Evolutionary conservation across 1,140 invertebrate species (phyloP).

Genomic region (Harlomillsia oculata): DNA sequence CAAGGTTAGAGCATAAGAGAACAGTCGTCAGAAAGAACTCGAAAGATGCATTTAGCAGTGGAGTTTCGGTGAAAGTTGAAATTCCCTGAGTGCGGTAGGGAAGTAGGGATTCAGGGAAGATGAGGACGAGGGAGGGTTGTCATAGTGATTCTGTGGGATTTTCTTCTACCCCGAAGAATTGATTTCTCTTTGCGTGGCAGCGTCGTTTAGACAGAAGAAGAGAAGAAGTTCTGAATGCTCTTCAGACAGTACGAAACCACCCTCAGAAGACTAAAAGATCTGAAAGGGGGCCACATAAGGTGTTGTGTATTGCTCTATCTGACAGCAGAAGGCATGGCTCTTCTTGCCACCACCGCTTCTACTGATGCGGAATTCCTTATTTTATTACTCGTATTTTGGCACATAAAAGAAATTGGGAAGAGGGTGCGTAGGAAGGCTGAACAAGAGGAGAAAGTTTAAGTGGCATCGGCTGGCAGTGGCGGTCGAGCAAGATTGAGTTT

Average conservation of each 20-base stretch:
- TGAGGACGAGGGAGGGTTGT: slow-evolving; percentile 11
- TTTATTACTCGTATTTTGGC: slow-evolving; percentile 36
- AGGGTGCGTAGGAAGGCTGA: too few relatives aligned
- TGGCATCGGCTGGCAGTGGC: background rate
- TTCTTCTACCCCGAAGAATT: slow-evolving; percentile 32
- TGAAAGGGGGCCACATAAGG: too few relatives aligned
- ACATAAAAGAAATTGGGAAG: slow-evolving; percentile 35
- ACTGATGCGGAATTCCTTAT: slow-evolving; percentile 35
- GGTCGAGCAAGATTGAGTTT: slow-evolving; percentile 6
- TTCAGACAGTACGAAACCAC: too few relatives aligned
- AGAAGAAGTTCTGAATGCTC: too few relatives aligned
- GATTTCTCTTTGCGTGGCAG: slow-evolving; percentile 23
- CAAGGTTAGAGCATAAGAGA: too few relatives aligned
- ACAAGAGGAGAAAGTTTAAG: too few relatives aligned
- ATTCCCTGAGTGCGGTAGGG: slow-evolving; percentile 8
- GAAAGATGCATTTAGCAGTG: too few relatives aligned
- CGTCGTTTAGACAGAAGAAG: slow-evolving; percentile 8
- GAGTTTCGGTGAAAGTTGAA: background rate
- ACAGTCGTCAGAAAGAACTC: background rate
- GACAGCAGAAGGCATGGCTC: too few relatives aligned
- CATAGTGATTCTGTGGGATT: slow-evolving; percentile 32
- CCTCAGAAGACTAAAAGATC: too few relatives aligned
- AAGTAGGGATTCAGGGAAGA: slow-evolving; percentile 6
- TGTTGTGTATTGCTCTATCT: too few relatives aligned
- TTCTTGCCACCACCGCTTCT: slow-evolving; percentile 3